Percentiles rank a stretch among this genome's conserved stretches.
phyloP scores from a whole-genome alignment of 1,140 invertebrate genomes.

The Mercenaria mercenaria region DNA sequence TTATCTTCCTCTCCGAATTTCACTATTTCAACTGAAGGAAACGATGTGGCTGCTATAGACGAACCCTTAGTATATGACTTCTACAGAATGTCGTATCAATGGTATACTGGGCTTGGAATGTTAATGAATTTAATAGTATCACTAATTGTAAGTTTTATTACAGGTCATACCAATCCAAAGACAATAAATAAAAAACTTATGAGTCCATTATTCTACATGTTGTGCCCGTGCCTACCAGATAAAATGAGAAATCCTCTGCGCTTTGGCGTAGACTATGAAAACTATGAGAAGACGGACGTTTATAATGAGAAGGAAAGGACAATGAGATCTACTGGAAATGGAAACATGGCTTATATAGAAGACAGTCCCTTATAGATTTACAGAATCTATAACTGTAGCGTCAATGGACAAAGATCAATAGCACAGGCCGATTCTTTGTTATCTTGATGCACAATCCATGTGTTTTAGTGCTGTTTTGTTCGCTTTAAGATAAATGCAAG shows the following conservation, averaged over 20 bases:
- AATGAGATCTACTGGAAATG: not conserved
- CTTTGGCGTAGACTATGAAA: constrained; percentile 70
- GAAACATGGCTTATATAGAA: not conserved
- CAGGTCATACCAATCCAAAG: constrained; percentile 64
- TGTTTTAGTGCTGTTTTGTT: too few species aligned
- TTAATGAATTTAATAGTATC: constrained; percentile 88
- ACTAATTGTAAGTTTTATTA: constrained; percentile 88
- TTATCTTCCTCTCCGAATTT: not conserved
- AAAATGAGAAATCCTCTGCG: constrained; percentile 62
- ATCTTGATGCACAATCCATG: too few species aligned
- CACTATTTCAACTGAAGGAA: not conserved
- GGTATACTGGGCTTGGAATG: constrained; percentile 92
- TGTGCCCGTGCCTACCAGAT: constrained; percentile 72
- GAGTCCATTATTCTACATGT: constrained; percentile 69
- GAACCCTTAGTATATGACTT: constrained; percentile 78
- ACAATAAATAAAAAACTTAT: constrained; percentile 65
- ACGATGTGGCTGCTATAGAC: not conserved
- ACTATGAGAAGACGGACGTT: not conserved
- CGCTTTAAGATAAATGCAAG: too few species aligned
- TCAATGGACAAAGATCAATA: too few species aligned
- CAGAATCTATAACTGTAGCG: too few species aligned
- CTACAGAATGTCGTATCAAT: constrained; percentile 94
- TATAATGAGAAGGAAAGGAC: not conserved
- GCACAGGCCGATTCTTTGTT: too few species aligned
- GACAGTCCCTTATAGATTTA: not conserved